Evolutionary conservation across 2,888 invertebrate species (phyloP).

Genomic region (Lymantria monacha): DNA sequence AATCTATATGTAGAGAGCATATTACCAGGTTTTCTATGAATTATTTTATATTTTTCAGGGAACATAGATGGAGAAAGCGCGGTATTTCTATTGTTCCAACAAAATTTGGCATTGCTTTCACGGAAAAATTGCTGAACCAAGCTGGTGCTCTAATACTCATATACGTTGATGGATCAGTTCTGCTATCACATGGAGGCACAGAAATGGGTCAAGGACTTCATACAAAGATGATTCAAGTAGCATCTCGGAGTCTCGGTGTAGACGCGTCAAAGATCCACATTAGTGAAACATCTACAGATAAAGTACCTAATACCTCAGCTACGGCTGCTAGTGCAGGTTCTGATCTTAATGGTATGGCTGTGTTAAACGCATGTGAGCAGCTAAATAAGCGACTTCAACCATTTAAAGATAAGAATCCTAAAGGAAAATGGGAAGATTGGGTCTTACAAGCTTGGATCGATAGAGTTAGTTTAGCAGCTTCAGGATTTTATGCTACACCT

Average conservation of each 20-base stretch:
- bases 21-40: too few species aligned
- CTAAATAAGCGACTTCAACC: constrained; percentile 88
- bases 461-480: constrained; percentile 90
- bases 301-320: constrained; percentile 94
- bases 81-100: constrained; percentile 92
- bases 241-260: constrained; percentile 87
- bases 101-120: constrained; percentile 93
- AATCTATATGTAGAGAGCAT: too few species aligned
- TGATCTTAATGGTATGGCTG: constrained; percentile 96
- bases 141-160: constrained; percentile 93
- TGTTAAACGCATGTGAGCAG: constrained; percentile 90
- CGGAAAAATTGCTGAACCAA: constrained; percentile 89
- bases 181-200: constrained; percentile 94
- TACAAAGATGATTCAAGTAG: constrained; percentile 97
- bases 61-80: constrained; percentile 92
- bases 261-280: constrained; percentile 89
- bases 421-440: constrained; percentile 93
- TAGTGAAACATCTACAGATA: constrained; percentile 92
- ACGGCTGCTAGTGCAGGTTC: constrained; percentile 95
- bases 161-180: constrained; percentile 94
- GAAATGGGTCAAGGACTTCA: constrained; percentile 99
- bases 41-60: constrained; percentile 63
- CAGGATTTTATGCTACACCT: constrained; percentile 91
- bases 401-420: constrained; percentile 87
- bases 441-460: constrained; percentile 88